Conservation (phyloP, 1,140 invertebrate genomes). For the Ptiloglossa arizonensis region DNA sequence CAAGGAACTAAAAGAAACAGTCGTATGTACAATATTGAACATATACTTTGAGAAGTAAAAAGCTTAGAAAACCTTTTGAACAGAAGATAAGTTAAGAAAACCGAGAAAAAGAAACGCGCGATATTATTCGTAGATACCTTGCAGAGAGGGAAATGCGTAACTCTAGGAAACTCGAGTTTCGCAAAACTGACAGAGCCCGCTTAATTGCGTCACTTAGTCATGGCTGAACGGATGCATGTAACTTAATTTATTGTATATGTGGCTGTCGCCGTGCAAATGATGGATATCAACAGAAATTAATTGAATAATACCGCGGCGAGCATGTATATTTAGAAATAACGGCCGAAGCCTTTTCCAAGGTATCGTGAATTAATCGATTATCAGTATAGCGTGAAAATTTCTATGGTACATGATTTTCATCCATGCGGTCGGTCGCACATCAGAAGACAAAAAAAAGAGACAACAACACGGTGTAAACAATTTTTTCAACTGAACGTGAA, state of each 20-base stretch:
- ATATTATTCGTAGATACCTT: conserved; percentile 8
- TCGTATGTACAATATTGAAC: background rate
- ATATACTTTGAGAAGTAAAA: background rate
- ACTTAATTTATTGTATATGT: conserved; percentile 51
- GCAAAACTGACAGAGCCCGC: conserved; percentile 31
- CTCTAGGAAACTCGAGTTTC: conserved; percentile 43
- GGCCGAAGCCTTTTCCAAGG: conserved; percentile 24
- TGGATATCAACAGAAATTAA: background rate
- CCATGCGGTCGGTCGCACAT: conserved; percentile 25
- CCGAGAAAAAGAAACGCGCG: background rate
- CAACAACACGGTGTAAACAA: conserved; percentile 30
- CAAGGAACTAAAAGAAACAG: too few species aligned
- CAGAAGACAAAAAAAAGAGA: conserved; percentile 16
- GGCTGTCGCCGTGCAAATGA: conserved; percentile 38
- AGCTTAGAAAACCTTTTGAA: background rate
- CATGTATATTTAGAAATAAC: conserved; percentile 55
- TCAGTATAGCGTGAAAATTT: conserved; percentile 50
- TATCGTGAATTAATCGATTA: conserved; percentile 53
- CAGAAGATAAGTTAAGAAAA: background rate
- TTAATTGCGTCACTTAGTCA: conserved; percentile 55
- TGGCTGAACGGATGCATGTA: conserved; percentile 32
- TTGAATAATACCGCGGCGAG: background rate
- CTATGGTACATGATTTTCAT: conserved; percentile 55
- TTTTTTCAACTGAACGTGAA: background rate
- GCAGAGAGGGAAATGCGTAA: conserved; percentile 17